These are phyloP conservation scores for Myrmecobius fasciatus DNA, from an alignment of 2,113 vertebrate genomes.

Conservation along the genomic window DNA sequence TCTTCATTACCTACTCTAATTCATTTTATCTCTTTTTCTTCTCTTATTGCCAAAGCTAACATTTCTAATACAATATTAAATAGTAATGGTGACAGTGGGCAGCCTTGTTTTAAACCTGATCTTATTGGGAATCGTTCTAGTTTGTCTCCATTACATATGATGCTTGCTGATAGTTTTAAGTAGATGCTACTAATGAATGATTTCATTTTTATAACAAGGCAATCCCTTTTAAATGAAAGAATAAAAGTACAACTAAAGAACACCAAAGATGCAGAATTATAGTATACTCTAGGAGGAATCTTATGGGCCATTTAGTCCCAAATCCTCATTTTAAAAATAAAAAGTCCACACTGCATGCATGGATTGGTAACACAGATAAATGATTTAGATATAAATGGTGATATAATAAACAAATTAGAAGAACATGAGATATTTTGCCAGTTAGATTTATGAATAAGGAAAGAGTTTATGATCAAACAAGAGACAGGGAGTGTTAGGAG, in stretches of 20 bases:
- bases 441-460: background rate
- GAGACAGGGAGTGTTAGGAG: background rate
- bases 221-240: background rate
- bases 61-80: no score
- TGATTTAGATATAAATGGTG: background rate
- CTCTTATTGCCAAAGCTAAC: no score
- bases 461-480: background rate
- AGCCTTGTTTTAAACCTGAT: no score
- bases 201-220: background rate
- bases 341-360: background rate
- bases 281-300: background rate
- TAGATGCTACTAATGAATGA: no score
- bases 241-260: background rate
- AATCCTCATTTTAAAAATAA: background rate
- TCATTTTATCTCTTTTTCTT: no score
- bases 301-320: background rate
- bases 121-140: no score
- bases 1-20: no score
- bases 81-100: no score
- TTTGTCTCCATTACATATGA: no score
- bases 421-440: background rate
- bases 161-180: no score
- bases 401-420: background rate
- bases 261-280: background rate
- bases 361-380: no score